These are phyloP conservation scores for Drosophila nikananu DNA, from an alignment of 1,140 invertebrate species.

Conservation along the genomic window DNA sequence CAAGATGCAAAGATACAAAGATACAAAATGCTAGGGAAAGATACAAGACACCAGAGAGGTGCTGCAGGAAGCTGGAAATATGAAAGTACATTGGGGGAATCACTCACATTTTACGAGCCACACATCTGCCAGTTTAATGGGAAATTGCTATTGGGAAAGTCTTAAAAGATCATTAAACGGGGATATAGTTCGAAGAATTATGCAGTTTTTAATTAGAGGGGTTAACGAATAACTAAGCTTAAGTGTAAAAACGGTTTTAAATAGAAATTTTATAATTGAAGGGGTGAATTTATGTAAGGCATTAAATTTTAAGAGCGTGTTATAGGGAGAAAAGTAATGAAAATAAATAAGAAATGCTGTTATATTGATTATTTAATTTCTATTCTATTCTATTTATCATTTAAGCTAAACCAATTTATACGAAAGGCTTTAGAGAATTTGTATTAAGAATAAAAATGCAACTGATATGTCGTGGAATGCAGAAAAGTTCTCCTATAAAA, in stretches of 20 bases:
- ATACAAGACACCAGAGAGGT: background rate
- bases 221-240: slow-evolving; percentile 5
- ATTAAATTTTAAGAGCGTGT: background rate
- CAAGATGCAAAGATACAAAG: slow-evolving; percentile 41
- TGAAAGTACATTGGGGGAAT: slow-evolving; percentile 26
- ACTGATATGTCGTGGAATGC: too few relatives aligned
- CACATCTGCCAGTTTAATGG: slow-evolving; percentile 35
- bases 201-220: slow-evolving; percentile 22
- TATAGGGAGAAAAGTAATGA: background rate
- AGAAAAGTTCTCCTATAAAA: background rate
- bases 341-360: too few relatives aligned
- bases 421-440: too few relatives aligned
- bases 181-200: slow-evolving; percentile 28
- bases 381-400: too few relatives aligned
- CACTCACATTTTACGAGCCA: slow-evolving; percentile 41
- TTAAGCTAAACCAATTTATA: too few relatives aligned
- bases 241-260: background rate
- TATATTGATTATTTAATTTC: too few relatives aligned
- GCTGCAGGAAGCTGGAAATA: slow-evolving; percentile 6
- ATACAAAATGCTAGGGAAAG: slow-evolving; percentile 11
- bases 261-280: background rate
- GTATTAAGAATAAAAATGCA: too few relatives aligned
- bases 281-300: background rate
- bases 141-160: background rate
- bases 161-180: slow-evolving; percentile 40